Evolutionary conservation across 2,888 invertebrate genomes (phyloP).

Genomic region (Sinelater perroti): DNA sequence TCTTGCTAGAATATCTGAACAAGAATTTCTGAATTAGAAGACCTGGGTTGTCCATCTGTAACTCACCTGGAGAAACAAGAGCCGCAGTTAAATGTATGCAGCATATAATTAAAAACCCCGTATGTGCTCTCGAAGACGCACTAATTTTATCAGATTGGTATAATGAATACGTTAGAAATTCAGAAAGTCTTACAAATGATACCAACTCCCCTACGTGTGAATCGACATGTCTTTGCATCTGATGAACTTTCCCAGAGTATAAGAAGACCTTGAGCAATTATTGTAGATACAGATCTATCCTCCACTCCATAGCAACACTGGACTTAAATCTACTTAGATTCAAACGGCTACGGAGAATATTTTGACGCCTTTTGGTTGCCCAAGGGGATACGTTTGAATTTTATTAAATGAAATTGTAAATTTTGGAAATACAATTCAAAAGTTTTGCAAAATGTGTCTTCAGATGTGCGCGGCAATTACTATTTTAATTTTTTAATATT

Average conservation of each 20-base stretch:
- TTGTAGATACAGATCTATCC: slow-evolving; percentile 9
- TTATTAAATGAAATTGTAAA: slow-evolving; percentile 2
- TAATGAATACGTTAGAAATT: slow-evolving; percentile 14
- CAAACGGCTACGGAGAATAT: neutral
- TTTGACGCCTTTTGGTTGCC: slow-evolving; percentile 13
- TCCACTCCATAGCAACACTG: slow-evolving; percentile 10
- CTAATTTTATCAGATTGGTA: slow-evolving; percentile 13
- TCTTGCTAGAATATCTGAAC: too few relatives aligned
- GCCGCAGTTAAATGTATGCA: neutral
- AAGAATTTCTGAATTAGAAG: too few relatives aligned
- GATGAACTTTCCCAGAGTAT: neutral
- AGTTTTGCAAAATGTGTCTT: too few relatives aligned
- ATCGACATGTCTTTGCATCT: slow-evolving; percentile 15
- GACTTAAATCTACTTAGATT: slow-evolving; percentile 9
- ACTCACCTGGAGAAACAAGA: neutral
- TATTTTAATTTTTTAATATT: too few relatives aligned
- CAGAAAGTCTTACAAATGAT: neutral
- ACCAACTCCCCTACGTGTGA: neutral
- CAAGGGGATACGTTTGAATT: slow-evolving; percentile 1
- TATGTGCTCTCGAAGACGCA: slow-evolving; percentile 15
- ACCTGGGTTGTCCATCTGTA: too few relatives aligned
- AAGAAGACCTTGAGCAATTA: slow-evolving; percentile 3
- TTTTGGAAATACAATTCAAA: neutral
- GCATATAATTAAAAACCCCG: slow-evolving; percentile 6
- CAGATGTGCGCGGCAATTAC: slow-evolving; percentile 4